These are phyloP conservation scores for Intellagama lesueurii DNA, from an alignment of 2,797 vertebrate species.

Conservation along the genomic window DNA sequence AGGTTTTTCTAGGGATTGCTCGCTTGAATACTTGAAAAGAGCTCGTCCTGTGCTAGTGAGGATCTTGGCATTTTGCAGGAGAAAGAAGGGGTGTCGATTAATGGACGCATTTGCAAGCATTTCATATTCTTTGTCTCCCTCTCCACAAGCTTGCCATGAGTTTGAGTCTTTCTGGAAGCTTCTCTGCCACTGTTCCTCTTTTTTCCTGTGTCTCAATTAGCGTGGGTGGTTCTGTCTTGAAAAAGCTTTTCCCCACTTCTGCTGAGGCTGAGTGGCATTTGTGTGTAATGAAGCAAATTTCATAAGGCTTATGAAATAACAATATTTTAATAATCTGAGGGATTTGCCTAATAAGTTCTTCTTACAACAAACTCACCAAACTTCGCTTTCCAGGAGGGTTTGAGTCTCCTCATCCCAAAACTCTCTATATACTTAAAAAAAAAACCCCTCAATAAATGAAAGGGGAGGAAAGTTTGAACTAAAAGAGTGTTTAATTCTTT, in stretches of 20 bases:
- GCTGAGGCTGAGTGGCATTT: background rate
- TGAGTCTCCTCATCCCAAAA: background rate
- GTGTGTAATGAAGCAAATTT: slow-evolving; percentile 18
- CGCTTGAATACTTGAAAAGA: too few species aligned
- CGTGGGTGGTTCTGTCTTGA: slow-evolving; percentile 35
- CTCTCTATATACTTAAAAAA: background rate
- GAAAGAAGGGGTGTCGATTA: background rate
- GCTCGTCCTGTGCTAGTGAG: background rate
- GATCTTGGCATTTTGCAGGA: background rate
- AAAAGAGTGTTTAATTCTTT: background rate
- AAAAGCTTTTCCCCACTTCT: slow-evolving; percentile 33
- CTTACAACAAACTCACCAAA: background rate
- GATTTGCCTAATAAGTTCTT: slow-evolving; percentile 22
- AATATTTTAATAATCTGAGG: slow-evolving; percentile 15
- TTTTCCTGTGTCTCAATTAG: background rate
- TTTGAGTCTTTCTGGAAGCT: background rate
- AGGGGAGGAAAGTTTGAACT: background rate
- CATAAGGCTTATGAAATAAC: slow-evolving; percentile 10
- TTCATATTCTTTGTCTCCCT: background rate
- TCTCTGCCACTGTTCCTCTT: background rate
- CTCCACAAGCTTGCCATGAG: background rate
- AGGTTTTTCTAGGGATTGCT: background rate
- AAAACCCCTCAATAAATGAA: background rate
- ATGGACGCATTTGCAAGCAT: background rate
- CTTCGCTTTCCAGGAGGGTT: background rate